Evolutionary conservation across 2,797 vertebrate genomes (phyloP).

Genomic region (Enteromius mattozi): DNA sequence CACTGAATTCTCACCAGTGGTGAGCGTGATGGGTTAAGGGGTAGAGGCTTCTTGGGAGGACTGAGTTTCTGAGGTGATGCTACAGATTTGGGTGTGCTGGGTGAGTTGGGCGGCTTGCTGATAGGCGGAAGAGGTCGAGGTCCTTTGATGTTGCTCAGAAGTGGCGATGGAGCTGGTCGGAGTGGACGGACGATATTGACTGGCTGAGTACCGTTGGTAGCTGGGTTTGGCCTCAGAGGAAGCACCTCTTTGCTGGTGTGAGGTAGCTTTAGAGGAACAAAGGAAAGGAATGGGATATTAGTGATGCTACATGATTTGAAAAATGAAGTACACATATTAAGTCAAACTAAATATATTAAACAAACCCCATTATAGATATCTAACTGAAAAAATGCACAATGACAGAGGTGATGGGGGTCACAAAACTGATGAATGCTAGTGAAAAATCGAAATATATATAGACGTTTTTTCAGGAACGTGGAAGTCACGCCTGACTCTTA

Average conservation of each 20-base stretch:
- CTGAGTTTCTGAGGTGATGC: conserved; percentile 74
- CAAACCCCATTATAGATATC: not conserved
- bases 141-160: conserved; percentile 69
- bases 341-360: not conserved
- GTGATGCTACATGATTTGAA: not conserved
- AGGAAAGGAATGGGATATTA: not conserved
- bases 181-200: conserved; percentile 85
- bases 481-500: no score
- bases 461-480: no score
- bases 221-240: conserved; percentile 67
- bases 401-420: not conserved
- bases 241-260: conserved; percentile 77
- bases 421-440: not conserved
- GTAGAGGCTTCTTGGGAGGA: conserved; percentile 84
- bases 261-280: conserved; percentile 64
- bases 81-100: conserved; percentile 59
- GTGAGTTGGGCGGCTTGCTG: conserved; percentile 65
- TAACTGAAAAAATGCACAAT: not conserved
- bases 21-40: conserved; percentile 80
- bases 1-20: conserved; percentile 74
- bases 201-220: conserved; percentile 74
- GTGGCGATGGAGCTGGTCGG: conserved; percentile 67
- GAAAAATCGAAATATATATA: not conserved
- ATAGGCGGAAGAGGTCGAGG: conserved; percentile 77
- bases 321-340: not conserved